Percentiles rank a stretch among this genome's conserved stretches.
These are phyloP conservation scores for Palythoa caribaeorum DNA, from an alignment of 92 coral and sea anemone genomes.

Conservation along the genomic window DNA sequence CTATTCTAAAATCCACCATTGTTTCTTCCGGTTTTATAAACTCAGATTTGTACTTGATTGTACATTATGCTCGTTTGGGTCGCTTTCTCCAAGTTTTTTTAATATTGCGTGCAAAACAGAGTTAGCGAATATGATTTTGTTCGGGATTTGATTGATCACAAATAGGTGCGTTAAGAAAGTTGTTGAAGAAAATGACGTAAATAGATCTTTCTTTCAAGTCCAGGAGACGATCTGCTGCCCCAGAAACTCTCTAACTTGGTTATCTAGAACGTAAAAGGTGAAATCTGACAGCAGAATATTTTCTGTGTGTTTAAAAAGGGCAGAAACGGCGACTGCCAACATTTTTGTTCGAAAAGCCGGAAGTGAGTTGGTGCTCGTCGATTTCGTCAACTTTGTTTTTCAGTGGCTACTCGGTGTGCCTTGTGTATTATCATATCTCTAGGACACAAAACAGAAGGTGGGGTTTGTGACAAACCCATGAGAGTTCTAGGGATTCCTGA, in stretches of 20 bases:
- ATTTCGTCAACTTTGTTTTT: not conserved
- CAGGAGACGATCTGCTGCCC: not conserved
- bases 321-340: not conserved
- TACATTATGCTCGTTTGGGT: not conserved
- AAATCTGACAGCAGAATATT: not conserved
- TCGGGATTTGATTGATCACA: not conserved
- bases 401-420: not conserved
- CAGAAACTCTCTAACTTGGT: not conserved
- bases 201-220: slow-evolving; percentile 3
- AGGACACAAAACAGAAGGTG: slow-evolving; percentile 8
- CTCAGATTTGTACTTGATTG: slow-evolving; percentile 32
- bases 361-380: not conserved
- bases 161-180: not conserved
- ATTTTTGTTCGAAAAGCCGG: not conserved
- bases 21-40: slow-evolving; percentile 37
- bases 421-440: not conserved
- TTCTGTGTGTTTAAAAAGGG: slow-evolving; percentile 1
- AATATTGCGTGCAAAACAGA: not conserved
- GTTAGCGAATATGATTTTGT: not conserved
- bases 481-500: not conserved
- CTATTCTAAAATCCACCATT: slow-evolving; percentile 6
- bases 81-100: not conserved
- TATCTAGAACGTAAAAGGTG: not conserved
- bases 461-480: not conserved
- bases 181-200: slow-evolving; percentile 28